Evolutionary conservation across 1,140 invertebrate genomes (phyloP), one percentile per base, ranked within the genome.

Genomic region (Cydia amplana): DNA sequence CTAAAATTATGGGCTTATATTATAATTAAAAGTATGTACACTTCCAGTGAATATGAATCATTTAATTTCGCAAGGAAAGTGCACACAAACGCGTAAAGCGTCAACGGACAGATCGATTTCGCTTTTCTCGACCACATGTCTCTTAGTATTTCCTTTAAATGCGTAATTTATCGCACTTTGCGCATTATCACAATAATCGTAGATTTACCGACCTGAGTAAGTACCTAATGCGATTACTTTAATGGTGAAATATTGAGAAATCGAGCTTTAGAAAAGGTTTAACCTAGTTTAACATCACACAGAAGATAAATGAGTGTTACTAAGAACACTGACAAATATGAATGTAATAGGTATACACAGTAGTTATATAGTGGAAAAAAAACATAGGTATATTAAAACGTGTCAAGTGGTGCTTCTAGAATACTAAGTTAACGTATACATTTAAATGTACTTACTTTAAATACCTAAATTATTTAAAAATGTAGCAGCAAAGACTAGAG

Each of bases 21-120:
- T 28, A 28, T 28, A 55, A 55, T 55, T 20, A n/a, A 51, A 6
- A 23, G 2, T 12, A 65, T 10, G 23, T 12, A 10, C 65, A 70
- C 36, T 70, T 70, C 65, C 32, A 70, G 65, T 70, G 18, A 10
- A 40, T 40, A 18, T 36, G 1, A n/a, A 40, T 70, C 65, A 10
- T 43, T 43, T 70, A 40, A 70, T 70, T 70, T 36, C 65, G n/a
- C 65, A 70, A 43, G 7, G 28, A 28, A 70, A 70, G 65, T 70
- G 32, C 65, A 23, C 77, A 55, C 60, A 32, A 76, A 76, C 28
- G 49, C 6, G 14, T 72, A 46, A 14, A 65, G 20, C 76, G 70
- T 70, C 78, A 75, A 78, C 78, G 65, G 67, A 78, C 73, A 79
- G 78, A 81, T 81, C 75, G 80, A 75, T 75, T 79, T 75, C 25